Evolutionary conservation across 53 echinoderm and acorn worm species (phyloP).

Genomic region (Astropecten irregularis): DNA sequence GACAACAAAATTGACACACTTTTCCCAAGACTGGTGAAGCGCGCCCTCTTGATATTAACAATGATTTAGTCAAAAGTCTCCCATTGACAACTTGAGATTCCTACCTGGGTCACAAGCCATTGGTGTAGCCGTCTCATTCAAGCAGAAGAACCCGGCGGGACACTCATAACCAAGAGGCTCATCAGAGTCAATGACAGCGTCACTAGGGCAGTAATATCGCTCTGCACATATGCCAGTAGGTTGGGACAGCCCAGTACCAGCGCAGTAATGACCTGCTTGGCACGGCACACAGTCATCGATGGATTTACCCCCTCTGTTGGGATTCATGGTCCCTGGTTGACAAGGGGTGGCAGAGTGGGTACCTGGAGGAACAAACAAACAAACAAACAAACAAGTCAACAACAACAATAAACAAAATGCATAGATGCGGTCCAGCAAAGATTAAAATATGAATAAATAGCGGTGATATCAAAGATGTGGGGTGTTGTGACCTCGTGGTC

Average conservation of each 20-base stretch:
- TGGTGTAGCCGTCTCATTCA: slow-evolving; percentile 77
- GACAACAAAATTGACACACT: no score
- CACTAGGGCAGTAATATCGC: slow-evolving; percentile 90
- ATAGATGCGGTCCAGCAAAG: no score
- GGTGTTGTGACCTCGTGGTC: no score
- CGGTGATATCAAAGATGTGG: no score
- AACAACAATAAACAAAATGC: no score
- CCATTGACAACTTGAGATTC: no score
- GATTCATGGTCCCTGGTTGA: slow-evolving; percentile 91
- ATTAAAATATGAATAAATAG: no score
- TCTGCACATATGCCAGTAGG: slow-evolving; percentile 78
- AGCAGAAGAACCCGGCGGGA: slow-evolving; percentile 82
- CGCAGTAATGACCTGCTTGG: slow-evolving; percentile 79
- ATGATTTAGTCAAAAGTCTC: no score
- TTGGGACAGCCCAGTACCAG: slow-evolving; percentile 62
- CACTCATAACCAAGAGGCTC: slow-evolving; percentile 73
- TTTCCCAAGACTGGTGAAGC: no score
- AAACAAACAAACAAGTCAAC: no score
- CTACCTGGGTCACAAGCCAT: slow-evolving; percentile 93
- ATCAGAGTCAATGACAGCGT: slow-evolving; percentile 69
- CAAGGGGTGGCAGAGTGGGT: slow-evolving; percentile 78
- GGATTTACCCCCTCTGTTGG: slow-evolving; percentile 61
- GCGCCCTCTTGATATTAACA: no score
- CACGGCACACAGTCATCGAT: slow-evolving; percentile 81
- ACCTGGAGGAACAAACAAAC: slow-evolving; percentile 48